A percentile compares a stretch with the other conserved stretches of the same genome.
Evolutionary conservation across 2,113 vertebrate species (phyloP).

Genomic region (Equus quagga): DNA sequence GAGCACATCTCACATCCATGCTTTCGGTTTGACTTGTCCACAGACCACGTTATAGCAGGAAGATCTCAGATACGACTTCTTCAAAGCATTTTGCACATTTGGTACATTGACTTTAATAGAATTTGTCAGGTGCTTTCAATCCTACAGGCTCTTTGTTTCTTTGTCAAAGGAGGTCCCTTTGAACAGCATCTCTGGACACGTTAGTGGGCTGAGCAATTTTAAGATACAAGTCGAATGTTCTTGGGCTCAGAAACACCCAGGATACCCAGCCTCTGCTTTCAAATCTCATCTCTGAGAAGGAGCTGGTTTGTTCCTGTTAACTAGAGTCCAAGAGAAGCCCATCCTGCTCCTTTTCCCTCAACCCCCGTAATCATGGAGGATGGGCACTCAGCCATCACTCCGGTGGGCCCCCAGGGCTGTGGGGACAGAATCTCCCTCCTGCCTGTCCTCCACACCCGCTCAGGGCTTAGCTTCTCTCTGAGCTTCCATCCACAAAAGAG

Average conservation of each 20-base stretch:
- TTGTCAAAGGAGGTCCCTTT: conserved; percentile 37
- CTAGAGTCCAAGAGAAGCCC: neutral
- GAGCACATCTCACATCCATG: neutral
- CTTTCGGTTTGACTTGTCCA: neutral
- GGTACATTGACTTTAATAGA: neutral
- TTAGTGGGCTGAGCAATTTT: neutral
- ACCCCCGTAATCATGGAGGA: rapidly evolving
- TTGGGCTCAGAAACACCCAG: neutral
- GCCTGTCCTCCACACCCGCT: neutral
- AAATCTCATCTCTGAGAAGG: neutral
- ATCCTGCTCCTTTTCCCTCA: neutral
- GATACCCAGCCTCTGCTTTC: neutral
- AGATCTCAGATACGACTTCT: conserved; percentile 40
- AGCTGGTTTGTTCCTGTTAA: neutral
- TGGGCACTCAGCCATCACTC: neutral
- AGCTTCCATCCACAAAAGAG: neutral
- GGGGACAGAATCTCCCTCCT: neutral
- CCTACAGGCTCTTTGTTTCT: neutral
- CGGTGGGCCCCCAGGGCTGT: rapidly evolving
- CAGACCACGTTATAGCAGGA: conserved; percentile 5
- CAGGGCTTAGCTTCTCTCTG: neutral
- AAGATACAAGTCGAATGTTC: neutral
- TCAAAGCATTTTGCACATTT: conserved; percentile 59
- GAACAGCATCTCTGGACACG: neutral
- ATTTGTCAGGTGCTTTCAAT: conserved; percentile 19